Evolutionary conservation across 2,797 vertebrate species (phyloP), one percentile per base, ranked within the genome.

Genomic region (Argyrosomus regius): DNA sequence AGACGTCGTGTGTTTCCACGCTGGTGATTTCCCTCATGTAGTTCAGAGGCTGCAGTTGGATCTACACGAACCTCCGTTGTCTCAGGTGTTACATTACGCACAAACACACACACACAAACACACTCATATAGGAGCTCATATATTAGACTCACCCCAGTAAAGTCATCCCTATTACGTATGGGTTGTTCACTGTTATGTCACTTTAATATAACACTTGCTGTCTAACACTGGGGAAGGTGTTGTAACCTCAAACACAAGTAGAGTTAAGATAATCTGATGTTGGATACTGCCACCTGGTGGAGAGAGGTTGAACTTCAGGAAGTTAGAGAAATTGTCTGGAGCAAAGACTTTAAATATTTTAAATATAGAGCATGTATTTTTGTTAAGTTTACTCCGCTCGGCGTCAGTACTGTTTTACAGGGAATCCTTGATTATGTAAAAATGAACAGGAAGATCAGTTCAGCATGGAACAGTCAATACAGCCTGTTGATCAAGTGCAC

Each of bases 1-100:
- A 99, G 98, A 99, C 77, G 98, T 99, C 24, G 96, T 99, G 91
- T 99, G 98, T 95, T 99, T 99, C 95, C 98, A 99, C 67, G 98
- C 98, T 49, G 97, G 95, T 85, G 98, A 99, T 90, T 99, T 99
- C 90, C 83, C 96, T 77, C 96, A 98, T 60, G 98, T 98, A 39
- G 98, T 97, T 88, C 97, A 99, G 85, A 96, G 98, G 90, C 95
- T 99, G 92, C 98, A 99, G 81, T 90, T 99, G 91, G 98, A 99
- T 90, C 94, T 99, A 77, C 93, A 99, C 11, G 98, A 99, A 89
- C 98, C 98, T 53, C 98, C 98, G 0, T 95, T 99, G 70, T 99
- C 98, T 70, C 98, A 99, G 97, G 98, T 97, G 77, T 93, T 64
- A 20, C 11, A 48, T 64, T 12, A 54, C 52, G 45, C 64, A 50